Evolutionary conservation across 2,888 invertebrate species (phyloP), one percentile per base, ranked within the genome.

Genomic region (Patella depressa): DNA sequence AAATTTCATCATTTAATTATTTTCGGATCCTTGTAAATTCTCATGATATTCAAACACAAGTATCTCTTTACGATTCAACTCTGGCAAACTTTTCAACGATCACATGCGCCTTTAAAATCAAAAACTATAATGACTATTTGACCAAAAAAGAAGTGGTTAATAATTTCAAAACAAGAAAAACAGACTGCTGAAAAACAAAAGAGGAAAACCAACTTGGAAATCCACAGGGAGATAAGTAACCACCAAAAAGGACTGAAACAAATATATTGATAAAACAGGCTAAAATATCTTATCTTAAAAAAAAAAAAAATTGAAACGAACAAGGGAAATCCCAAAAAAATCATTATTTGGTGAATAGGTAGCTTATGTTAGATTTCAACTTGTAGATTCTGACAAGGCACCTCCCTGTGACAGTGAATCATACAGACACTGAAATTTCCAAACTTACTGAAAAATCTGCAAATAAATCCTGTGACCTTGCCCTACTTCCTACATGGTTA

Each of bases 401-500:
- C n/a, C n/a, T n/a, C n/a, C n/a, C n/a, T n/a, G n/a, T n/a, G n/a
- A n/a, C n/a, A n/a, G n/a, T n/a, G n/a, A n/a, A n/a, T n/a, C n/a
- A n/a, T n/a, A n/a, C n/a, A n/a, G n/a, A 29, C 29, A 29, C 29
- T 29, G 29, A 29, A 29, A 29, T 29, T 29, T 29, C 29, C n/a
- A 19, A 65, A 65, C 29, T 29, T 29, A 29, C 29, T 29, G 29
- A 29, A 29, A 29, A 29, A 29, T 29, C 29, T 29, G 29, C 29
- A 29, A 29, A 29, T 29, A 29, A 29, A 65, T 65, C 59, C 19
- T 65, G 65, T 24, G n/a, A 24, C 65, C n/a, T 65, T 11, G 65
- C n/a, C 12, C 65, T 24, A 65, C n/a, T 65, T 19, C 65, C 65
- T 19, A 65, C 19, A 65, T 65, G 65, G 65, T 65, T 65, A 65